Evolutionary conservation across 2,888 invertebrate species (phyloP).

Genomic region (Polyploca ridens): DNA sequence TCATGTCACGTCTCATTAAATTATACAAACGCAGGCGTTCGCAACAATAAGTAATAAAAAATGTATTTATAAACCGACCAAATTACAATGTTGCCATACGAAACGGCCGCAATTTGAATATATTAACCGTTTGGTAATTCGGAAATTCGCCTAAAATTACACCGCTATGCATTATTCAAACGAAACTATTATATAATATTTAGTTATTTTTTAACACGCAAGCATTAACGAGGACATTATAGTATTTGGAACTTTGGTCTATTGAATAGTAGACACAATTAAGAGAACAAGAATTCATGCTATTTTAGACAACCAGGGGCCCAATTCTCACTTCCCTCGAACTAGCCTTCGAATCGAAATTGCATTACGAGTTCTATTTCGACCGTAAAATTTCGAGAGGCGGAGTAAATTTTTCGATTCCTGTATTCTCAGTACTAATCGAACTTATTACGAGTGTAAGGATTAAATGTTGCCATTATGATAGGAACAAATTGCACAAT

Average conservation of each 20-base stretch:
- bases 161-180: constrained; percentile 31
- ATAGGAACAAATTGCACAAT: too few species aligned
- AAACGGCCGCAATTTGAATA: constrained; percentile 52
- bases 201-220: constrained; percentile 37
- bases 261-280: too few species aligned
- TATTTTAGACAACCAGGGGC: too few species aligned
- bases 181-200: constrained; percentile 30
- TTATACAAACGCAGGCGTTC: constrained; percentile 22
- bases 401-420: too few species aligned
- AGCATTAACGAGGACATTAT: constrained; percentile 15
- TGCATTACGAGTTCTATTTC: too few species aligned
- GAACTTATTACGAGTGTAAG: too few species aligned
- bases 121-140: constrained; percentile 37
- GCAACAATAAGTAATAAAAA: constrained; percentile 24
- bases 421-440: too few species aligned
- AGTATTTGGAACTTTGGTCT: background rate
- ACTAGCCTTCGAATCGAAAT: too few species aligned
- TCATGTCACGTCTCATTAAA: constrained; percentile 34
- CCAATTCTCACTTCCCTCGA: too few species aligned
- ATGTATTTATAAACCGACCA: constrained; percentile 40
- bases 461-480: too few species aligned
- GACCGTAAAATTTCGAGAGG: too few species aligned
- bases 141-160: constrained; percentile 43
- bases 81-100: constrained; percentile 44
- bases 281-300: background rate